Evolutionary conservation across 2,888 invertebrate species (phyloP), one percentile per base, ranked within the genome.

Genomic region (Sinopyrophorus schimmeli): DNA sequence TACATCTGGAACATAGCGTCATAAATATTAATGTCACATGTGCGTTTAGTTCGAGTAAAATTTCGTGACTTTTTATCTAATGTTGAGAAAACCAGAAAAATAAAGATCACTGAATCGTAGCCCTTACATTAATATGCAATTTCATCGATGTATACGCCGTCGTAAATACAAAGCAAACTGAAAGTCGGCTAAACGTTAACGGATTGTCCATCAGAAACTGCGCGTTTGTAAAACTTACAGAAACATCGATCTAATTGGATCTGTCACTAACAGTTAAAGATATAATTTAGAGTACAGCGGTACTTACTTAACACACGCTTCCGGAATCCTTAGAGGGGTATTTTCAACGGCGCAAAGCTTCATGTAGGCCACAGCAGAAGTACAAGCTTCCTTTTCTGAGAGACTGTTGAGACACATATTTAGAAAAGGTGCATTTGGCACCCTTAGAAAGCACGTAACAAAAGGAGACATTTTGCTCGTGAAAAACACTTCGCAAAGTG

Each of bases 281-380:
- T 37, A 30, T 47, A 39, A 26, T 47, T 47, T 23, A 47, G 31
- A 38, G 17, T 14, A 18, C 18, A 31, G 24, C 18, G 20, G 30
- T 24, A 65, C 84, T 78, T 67, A 89, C 89, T 80, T 84, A 59
- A 89, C 82, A 68, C 92, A 93, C 56, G 79, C 80, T 62, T 88
- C 86, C 0, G 92, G 92, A 59, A 91, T 84, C 60, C 88, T 80
- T 17, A 91, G 77, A 26, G 87, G 88, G 31, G 88, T 84, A 66
- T 87, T 86, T 28, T 83, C 79, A 53, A 81, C 80, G 21, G 78
- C 74, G 68, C 95, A 96, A 43, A 86, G 80, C 64, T 87, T 83
- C 55, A 88, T 83, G 72, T 95, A 96, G 1, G 90, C 84, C 60
- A 86, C 77, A 1, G 91, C 91, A 0, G 89, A 77, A 0, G 84